Base-by-base conservation (phyloP, 2,888 invertebrate genomes). In the Capitulum mitella region DNA sequence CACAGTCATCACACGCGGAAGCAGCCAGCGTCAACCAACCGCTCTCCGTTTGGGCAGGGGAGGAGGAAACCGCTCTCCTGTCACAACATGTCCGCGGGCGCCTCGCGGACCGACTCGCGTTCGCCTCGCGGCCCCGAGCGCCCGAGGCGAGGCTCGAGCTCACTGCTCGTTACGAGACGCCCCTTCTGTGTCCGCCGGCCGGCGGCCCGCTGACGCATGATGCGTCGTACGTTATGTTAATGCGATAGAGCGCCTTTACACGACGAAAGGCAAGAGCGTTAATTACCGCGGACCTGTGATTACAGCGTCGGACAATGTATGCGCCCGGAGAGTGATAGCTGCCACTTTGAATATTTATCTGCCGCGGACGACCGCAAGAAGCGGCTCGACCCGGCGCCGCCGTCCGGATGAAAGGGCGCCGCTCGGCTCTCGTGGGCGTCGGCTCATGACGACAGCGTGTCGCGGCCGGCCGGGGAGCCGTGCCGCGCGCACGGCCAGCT, bases 301-400 rank as follows among this genome's bases (percentile, higher is more conserved):
- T 64, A 64, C 64, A 16, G 34, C 34, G 34, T 32, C 64, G 5
- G 32, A 34, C 34, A 26, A 32, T 34, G 64, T 64, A 64, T 34
- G 64, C 64, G 64, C 16, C 32, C 16, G 64, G 16, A 32, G 64
- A 64, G 16, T 8, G 64, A 64, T 64, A 64, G 34, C 32, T 34
- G 34, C 64, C 64, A 64, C 64, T 64, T 64, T 64, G 64, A 64
- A 64, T 64, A 64, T 64, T 64, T 64, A 64, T 12, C 34, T n/a
- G n/a, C n/a, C n/a, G n/a, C n/a, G n/a, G n/a, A 34, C 64, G 64
- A 34, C 34, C 64, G 19, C 64, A 64, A 64, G 64, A 64, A 64
- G 34, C 64, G 64, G 3, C 19, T 12, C 16, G 32, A 16, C 19
- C 19, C 64, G 64, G 64, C 34, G 64, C 64, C 34, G 10, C 16